Evolutionary conservation across 1,140 invertebrate species (phyloP).

Genomic region (Muscidifurax raptorellus): DNA sequence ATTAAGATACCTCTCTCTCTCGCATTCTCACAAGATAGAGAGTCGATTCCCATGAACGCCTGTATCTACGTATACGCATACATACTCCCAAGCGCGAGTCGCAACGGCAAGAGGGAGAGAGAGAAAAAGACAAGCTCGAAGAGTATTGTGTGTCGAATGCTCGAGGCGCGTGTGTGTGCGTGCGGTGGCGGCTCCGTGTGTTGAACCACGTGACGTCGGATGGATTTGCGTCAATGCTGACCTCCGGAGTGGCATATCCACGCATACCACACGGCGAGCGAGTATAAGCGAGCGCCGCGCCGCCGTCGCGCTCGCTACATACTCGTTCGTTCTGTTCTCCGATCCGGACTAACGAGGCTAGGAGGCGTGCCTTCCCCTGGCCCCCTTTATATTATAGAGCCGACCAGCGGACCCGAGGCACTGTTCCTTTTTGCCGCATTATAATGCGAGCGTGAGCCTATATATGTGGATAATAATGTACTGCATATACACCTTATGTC

Average conservation of each 20-base stretch:
- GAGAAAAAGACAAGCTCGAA: not conserved
- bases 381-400: conserved; percentile 41
- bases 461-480: too few relatives aligned
- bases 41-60: too few relatives aligned
- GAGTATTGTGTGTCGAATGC: not conserved
- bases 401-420: not conserved
- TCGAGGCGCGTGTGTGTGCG: conserved; percentile 6
- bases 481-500: not conserved
- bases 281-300: conserved; percentile 8
- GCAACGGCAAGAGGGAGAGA: too few relatives aligned
- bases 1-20: too few relatives aligned
- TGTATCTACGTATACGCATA: too few relatives aligned
- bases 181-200: not conserved
- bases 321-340: conserved; percentile 47
- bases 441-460: too few relatives aligned
- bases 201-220: conserved; percentile 69
- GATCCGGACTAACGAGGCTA: conserved; percentile 56
- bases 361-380: conserved; percentile 55
- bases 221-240: conserved; percentile 74
- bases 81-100: too few relatives aligned
- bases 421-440: not conserved
- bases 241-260: conserved; percentile 68
- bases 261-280: conserved; percentile 52
- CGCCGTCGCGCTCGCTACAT: conserved; percentile 13
- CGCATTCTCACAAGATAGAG: too few relatives aligned